Evolutionary conservation across 2,113 vertebrate species (phyloP), one percentile per base, ranked within the genome.

Genomic region (Grammomys dolichurus): DNA sequence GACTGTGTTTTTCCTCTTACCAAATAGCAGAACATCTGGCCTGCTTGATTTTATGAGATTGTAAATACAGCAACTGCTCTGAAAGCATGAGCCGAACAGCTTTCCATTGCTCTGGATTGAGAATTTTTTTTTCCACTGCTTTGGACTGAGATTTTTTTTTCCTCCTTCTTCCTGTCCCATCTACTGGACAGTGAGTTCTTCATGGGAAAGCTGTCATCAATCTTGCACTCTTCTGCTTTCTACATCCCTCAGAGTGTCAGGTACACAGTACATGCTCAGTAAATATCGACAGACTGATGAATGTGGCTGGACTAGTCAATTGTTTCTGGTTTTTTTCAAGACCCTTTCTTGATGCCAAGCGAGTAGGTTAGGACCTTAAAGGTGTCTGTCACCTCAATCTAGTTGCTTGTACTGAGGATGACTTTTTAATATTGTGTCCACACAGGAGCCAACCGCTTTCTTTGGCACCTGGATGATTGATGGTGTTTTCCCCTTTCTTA

Each of bases 401-500:
- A 93, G 90, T 67, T 92, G 88, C 43, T 92, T 93, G 58, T n/a
- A 36, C 92, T 16, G 54, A 96, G 73, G 94, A 69, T 63, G 33
- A 63, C 70, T 92, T 93, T 97, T 89, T 94, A 96, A 91, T 91
- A 84, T 84, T 5, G 0, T 93, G 33, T 91, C 80, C 87, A 43
- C 26, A 65, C 19, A 51, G 84, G 70, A 94, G 84, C 63, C 51
- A 58, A 96, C 75, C 22, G 28, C 26, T 87, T 46, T 76, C 58
- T 93, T 94, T 94, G 93, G 78, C 87, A 96, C 48, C 87, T 87
- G 75, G 77, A 80, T 95, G 95, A 97, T 90, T 88, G 95, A 95
- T 96, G 89, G 81, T 91, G 81, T 85, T 97, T 96, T 96, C 5
- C 22, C n/a, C 51, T 95, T 92, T 70, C 70, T 93, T 95, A 72